These are phyloP conservation scores for Tromatobia lineatoria DNA, from an alignment of 2,888 invertebrate species.

Conservation along the genomic window DNA sequence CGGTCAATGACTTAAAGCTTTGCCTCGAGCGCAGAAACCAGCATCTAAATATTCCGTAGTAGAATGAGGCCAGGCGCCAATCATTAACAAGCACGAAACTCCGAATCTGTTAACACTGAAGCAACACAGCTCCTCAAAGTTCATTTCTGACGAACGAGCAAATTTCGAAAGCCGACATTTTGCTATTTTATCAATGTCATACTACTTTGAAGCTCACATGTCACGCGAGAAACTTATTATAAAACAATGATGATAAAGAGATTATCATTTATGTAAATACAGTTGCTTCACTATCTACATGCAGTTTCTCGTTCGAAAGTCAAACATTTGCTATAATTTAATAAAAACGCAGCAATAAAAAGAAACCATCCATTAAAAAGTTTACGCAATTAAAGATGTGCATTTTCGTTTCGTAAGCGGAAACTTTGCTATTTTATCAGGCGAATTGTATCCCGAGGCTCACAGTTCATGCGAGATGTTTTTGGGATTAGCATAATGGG, in stretches of 20 bases:
- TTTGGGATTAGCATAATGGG: constrained; percentile 44
- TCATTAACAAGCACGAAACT: not conserved
- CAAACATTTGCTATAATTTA: not conserved
- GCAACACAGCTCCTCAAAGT: not conserved
- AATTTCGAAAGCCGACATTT: no score
- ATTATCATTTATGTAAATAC: no score
- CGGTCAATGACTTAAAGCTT: not conserved
- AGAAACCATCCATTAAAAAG: not conserved
- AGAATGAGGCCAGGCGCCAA: not conserved
- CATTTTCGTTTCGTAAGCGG: not conserved
- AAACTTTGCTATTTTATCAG: not conserved
- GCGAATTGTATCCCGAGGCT: not conserved
- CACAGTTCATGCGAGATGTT: not conserved
- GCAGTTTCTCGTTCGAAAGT: no score
- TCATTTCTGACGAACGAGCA: not conserved
- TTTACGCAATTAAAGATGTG: not conserved
- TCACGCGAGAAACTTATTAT: no score
- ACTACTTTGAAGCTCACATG: no score
- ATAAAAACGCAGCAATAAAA: not conserved
- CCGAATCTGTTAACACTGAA: not conserved
- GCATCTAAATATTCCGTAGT: not conserved
- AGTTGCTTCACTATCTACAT: no score
- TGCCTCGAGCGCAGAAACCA: not conserved
- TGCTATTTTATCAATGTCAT: no score
- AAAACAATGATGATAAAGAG: no score